Conservation (phyloP, 2,113 vertebrate genomes). For the Callorhinus ursinus region DNA sequence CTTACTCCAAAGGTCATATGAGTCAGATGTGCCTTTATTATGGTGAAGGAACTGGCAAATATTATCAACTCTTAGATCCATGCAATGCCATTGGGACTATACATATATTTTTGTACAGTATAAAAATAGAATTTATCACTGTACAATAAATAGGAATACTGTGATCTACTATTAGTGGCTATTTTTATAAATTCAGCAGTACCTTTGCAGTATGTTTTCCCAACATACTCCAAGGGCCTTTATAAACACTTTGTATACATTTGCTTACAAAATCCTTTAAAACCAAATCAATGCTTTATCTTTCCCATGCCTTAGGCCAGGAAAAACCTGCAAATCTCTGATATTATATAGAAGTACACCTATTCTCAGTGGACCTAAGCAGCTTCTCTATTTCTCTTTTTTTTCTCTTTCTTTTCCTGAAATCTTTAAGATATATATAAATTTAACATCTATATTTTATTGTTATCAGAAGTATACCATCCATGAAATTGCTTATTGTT, state of each 20-base stretch:
- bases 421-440: neutral
- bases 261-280: constrained; percentile 84
- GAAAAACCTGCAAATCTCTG: constrained; percentile 66
- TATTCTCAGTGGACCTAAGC: neutral
- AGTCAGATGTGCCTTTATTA: neutral
- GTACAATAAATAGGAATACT: neutral
- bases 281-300: constrained; percentile 77
- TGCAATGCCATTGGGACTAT: neutral
- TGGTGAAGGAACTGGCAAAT: neutral
- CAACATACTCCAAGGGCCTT: constrained; percentile 71
- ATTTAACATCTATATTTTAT: neutral
- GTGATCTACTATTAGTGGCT: constrained; percentile 54
- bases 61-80: neutral
- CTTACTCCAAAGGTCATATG: neutral
- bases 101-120: neutral
- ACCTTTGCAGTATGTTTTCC: constrained; percentile 46
- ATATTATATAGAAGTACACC: constrained; percentile 64
- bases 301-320: constrained; percentile 71
- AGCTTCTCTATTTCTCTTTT: neutral
- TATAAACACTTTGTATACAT: constrained; percentile 68
- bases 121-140: neutral
- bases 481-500: neutral
- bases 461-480: neutral
- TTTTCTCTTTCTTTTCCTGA: neutral
- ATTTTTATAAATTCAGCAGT: constrained; percentile 33